Conservation (phyloP, 2,113 vertebrate species). For the Forbesichthys agassizii region DNA sequence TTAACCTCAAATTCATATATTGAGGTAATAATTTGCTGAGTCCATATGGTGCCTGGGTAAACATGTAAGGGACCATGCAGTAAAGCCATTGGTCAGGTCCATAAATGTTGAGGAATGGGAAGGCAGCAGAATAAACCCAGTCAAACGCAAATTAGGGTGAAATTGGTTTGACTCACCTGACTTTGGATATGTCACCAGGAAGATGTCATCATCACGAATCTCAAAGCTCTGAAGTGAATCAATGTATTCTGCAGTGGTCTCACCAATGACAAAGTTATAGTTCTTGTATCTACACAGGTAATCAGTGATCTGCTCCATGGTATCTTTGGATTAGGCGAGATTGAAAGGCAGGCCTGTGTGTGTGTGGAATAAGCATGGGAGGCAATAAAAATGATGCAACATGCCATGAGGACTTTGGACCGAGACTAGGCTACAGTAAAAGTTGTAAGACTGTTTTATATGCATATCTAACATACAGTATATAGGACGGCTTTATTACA, state of each 20-base stretch:
- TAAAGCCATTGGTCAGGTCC: not conserved
- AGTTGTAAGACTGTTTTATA: too few relatives aligned
- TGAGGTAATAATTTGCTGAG: conserved; percentile 55
- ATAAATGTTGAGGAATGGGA: not conserved
- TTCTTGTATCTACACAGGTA: conserved; percentile 63
- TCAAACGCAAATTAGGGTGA: not conserved
- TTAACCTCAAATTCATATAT: conserved; percentile 34
- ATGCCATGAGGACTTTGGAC: not conserved
- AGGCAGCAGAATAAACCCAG: not conserved
- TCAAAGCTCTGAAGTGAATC: conserved; percentile 71
- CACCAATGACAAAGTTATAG: conserved; percentile 30
- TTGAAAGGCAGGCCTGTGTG: too few relatives aligned
- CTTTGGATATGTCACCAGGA: conserved; percentile 71
- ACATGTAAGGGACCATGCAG: not conserved
- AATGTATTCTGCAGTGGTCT: conserved; percentile 53
- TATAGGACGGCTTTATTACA: too few relatives aligned
- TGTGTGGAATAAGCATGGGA: not conserved
- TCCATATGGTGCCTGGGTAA: conserved; percentile 56
- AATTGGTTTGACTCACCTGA: conserved; percentile 62
- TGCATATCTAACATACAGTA: too few relatives aligned
- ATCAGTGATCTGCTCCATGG: conserved; percentile 48
- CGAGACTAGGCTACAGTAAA: too few relatives aligned
- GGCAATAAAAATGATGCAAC: not conserved
- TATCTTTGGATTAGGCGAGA: not conserved
- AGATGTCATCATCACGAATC: conserved; percentile 68